Evolutionary conservation across 2,888 invertebrate species (phyloP).

Genomic region (Ophion ventricosus): DNA sequence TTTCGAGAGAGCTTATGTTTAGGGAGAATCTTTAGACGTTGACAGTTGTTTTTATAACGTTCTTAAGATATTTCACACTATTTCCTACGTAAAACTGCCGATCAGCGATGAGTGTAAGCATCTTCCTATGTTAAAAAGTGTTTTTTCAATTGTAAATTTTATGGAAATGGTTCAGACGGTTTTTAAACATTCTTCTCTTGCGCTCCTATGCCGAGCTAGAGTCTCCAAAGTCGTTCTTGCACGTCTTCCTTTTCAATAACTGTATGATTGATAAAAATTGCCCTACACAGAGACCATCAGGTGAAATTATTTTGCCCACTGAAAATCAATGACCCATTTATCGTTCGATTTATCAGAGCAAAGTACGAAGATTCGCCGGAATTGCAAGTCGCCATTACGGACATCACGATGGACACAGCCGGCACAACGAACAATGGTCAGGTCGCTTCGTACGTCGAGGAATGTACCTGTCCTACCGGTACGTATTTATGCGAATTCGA

Average conservation of each 20-base stretch:
- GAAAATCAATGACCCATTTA: not conserved
- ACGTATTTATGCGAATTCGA: conserved; percentile 23
- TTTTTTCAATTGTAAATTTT: no score
- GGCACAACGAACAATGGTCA: conserved; percentile 89
- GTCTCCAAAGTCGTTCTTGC: not conserved
- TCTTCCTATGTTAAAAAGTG: no score
- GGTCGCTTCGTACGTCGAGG: conserved; percentile 93
- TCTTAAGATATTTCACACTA: no score
- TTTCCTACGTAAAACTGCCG: no score
- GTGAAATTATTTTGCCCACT: no score
- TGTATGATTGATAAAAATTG: not conserved
- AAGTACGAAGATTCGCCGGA: conserved; percentile 89
- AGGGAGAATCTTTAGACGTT: no score
- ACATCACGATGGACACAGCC: conserved; percentile 93
- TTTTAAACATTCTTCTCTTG: no score
- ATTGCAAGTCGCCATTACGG: conserved; percentile 89
- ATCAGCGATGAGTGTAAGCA: no score
- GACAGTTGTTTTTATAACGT: no score
- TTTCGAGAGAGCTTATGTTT: no score
- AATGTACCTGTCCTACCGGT: conserved; percentile 93
- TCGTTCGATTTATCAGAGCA: conserved; percentile 79
- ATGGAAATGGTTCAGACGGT: no score
- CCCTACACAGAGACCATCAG: not conserved
- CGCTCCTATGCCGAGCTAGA: no score
- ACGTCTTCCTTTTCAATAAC: not conserved